These are phyloP conservation scores for Leptinotarsa rubiginosa DNA, from an alignment of 2,888 invertebrate species.

Conservation along the genomic window DNA sequence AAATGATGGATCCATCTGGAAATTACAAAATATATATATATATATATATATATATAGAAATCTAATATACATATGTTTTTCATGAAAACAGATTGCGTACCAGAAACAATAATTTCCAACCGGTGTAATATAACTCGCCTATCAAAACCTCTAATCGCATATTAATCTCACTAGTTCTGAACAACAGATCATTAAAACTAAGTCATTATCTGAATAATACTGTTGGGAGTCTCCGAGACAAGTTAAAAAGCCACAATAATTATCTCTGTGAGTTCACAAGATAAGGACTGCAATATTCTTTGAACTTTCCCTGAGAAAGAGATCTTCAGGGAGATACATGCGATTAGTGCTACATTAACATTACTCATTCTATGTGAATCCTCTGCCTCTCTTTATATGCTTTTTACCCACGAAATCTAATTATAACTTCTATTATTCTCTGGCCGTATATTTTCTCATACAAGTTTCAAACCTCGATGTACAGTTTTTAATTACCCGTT, in stretches of 20 bases:
- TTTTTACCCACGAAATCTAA: constrained; percentile 51
- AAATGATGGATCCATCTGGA: no score
- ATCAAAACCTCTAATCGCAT: neutral
- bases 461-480: constrained; percentile 34
- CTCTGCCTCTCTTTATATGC: constrained; percentile 44
- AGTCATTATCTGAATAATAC: constrained; percentile 47
- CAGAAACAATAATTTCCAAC: neutral
- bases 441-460: constrained; percentile 42
- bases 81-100: neutral
- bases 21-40: no score
- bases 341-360: constrained; percentile 56
- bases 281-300: constrained; percentile 54
- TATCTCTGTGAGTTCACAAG: constrained; percentile 54
- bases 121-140: neutral
- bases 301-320: constrained; percentile 57
- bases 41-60: no score
- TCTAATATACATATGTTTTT: no score
- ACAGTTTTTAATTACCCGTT: constrained; percentile 36
- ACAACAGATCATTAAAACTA: constrained; percentile 25
- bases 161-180: constrained; percentile 1
- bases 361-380: constrained; percentile 56
- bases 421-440: constrained; percentile 50
- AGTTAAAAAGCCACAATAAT: constrained; percentile 55
- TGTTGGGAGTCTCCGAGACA: constrained; percentile 43
- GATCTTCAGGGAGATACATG: constrained; percentile 55